Evolutionary conservation across 1,140 invertebrate species (phyloP).

Genomic region (Nylanderia fulva): DNA sequence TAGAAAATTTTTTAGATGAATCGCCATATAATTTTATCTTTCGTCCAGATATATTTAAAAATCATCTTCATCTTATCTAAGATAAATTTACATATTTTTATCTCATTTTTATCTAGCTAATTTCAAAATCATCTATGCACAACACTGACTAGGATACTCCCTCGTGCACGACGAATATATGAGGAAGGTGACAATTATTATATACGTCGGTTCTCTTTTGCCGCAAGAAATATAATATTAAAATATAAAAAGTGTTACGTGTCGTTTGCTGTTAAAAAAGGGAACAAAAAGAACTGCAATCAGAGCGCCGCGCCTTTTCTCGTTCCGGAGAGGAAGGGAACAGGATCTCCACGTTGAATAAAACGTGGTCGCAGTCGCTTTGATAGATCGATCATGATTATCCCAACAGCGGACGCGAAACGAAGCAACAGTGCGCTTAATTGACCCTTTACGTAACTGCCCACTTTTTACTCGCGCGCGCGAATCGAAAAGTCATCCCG

Average conservation of each 20-base stretch:
- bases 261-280: neutral
- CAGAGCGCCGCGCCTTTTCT: constrained; percentile 42
- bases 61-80: no score
- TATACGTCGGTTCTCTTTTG: neutral
- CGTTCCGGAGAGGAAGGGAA: constrained; percentile 34
- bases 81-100: no score
- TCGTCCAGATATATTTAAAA: no score
- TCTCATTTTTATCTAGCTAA: no score
- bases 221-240: neutral
- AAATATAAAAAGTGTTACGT: constrained; percentile 53
- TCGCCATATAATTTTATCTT: no score
- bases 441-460: constrained; percentile 38
- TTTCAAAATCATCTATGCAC: no score
- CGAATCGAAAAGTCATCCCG: neutral
- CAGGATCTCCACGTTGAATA: constrained; percentile 12
- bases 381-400: constrained; percentile 34
- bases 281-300: neutral
- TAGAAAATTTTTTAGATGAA: no score
- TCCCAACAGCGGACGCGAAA: constrained; percentile 26
- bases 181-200: constrained; percentile 37
- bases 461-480: neutral
- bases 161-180: neutral
- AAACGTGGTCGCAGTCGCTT: constrained; percentile 18
- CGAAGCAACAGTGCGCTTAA: neutral
- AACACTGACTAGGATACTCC: neutral